phyloP scores from a whole-genome alignment of 2,888 invertebrate species.

The Stegophylla sp. region DNA sequence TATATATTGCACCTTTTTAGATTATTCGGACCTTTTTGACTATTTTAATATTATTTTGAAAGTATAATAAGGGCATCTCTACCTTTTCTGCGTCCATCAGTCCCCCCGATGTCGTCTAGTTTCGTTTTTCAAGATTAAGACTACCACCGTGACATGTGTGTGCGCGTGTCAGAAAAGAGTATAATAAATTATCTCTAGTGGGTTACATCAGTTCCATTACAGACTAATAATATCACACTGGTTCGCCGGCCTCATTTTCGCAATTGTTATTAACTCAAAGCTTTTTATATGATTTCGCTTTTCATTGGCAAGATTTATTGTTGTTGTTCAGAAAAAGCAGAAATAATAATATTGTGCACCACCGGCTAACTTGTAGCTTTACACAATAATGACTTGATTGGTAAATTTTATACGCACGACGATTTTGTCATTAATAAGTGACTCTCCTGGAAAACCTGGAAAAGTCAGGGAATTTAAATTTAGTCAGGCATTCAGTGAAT shows the following conservation, averaged over 20 bases:
- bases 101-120: neutral
- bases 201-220: constrained; percentile 26
- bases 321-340: constrained; percentile 5
- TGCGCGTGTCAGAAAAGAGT: constrained; percentile 8
- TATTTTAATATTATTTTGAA: neutral
- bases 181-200: constrained; percentile 37
- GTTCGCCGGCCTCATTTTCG: neutral
- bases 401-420: no score
- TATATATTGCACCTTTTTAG: neutral
- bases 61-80: neutral
- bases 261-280: constrained; percentile 22
- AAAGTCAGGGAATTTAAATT: no score
- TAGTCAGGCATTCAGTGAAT: no score
- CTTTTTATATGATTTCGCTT: constrained; percentile 26
- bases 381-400: no score
- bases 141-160: neutral
- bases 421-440: no score
- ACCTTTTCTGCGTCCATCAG: neutral
- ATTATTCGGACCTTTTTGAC: neutral
- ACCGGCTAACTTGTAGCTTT: neutral
- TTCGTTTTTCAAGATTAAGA: constrained; percentile 16
- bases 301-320: constrained; percentile 23
- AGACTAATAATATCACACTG: constrained; percentile 37
- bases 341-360: neutral
- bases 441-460: no score